These are phyloP conservation scores for Hippocampus mohnikei DNA, from an alignment of 2,113 vertebrate species.

Conservation along the genomic window DNA sequence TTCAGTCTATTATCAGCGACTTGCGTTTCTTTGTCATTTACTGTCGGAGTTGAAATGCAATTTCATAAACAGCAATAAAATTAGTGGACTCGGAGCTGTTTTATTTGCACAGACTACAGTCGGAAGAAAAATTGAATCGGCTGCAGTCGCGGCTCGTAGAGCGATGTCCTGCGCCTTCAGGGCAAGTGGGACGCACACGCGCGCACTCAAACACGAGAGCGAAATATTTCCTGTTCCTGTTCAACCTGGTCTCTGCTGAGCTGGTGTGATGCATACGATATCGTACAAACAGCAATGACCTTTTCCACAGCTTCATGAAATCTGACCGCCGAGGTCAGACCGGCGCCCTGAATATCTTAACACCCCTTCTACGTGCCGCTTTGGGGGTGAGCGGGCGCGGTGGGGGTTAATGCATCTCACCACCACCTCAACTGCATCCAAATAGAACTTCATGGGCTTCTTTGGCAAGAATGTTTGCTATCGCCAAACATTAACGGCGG, in stretches of 20 bases:
- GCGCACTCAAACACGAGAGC: background rate
- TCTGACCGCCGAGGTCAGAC: constrained; percentile 8
- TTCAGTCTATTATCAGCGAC: background rate
- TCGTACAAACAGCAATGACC: constrained; percentile 39
- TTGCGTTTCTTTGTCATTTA: background rate
- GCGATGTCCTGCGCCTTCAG: constrained; percentile 12
- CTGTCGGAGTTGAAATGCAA: background rate
- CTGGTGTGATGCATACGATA: background rate
- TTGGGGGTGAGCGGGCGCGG: background rate
- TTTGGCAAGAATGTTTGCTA: background rate
- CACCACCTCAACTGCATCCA: background rate
- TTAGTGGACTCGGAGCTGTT: background rate
- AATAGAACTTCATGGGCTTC: background rate
- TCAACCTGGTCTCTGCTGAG: background rate
- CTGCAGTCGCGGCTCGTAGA: constrained; percentile 10
- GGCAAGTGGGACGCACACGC: background rate
- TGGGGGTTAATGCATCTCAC: background rate
- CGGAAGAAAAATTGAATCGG: too few relatives aligned
- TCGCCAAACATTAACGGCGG: background rate
- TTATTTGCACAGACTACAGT: background rate
- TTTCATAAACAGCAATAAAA: background rate
- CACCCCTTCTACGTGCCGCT: background rate
- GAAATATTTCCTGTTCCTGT: background rate
- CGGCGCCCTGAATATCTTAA: constrained; percentile 25
- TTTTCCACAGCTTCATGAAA: constrained; percentile 24